Conservation (phyloP, 2,888 invertebrate species). For the Cataglyphis livida region DNA sequence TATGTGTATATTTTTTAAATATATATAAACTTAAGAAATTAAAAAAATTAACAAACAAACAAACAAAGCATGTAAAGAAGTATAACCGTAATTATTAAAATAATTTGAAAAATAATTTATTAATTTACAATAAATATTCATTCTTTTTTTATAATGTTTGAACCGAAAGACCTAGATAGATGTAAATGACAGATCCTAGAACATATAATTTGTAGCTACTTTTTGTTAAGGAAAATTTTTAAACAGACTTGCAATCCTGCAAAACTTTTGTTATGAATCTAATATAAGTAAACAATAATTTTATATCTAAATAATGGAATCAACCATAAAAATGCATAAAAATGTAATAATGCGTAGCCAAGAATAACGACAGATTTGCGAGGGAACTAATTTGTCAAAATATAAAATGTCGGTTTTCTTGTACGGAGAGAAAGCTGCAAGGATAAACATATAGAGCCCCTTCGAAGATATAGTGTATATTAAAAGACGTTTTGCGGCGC, state of each 20-base stretch:
- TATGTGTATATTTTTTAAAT: not conserved
- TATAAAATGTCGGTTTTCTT: slow-evolving; percentile 44
- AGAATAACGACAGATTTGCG: slow-evolving; percentile 67
- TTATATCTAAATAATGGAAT: slow-evolving; percentile 26
- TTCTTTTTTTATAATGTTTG: not conserved
- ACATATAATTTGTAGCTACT: not conserved
- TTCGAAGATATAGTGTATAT: slow-evolving; percentile 85
- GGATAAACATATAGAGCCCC: slow-evolving; percentile 77
- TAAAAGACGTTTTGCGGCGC: slow-evolving; percentile 84
- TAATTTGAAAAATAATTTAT: not conserved
- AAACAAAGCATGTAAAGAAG: not conserved
- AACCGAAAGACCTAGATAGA: not conserved
- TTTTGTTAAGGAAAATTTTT: slow-evolving; percentile 3
- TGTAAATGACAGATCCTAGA: not conserved
- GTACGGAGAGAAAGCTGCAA: slow-evolving; percentile 48
- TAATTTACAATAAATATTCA: not conserved
- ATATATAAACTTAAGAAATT: slow-evolving; percentile 21
- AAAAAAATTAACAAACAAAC: not conserved
- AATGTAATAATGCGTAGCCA: not conserved
- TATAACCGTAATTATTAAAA: not conserved
- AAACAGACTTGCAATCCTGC: not conserved
- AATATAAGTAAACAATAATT: not conserved
- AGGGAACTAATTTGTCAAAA: slow-evolving; percentile 53
- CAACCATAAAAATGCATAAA: not conserved
- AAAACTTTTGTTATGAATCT: slow-evolving; percentile 6